Conservation (phyloP, 2,888 invertebrate genomes). For the Rotaria macrura region DNA sequence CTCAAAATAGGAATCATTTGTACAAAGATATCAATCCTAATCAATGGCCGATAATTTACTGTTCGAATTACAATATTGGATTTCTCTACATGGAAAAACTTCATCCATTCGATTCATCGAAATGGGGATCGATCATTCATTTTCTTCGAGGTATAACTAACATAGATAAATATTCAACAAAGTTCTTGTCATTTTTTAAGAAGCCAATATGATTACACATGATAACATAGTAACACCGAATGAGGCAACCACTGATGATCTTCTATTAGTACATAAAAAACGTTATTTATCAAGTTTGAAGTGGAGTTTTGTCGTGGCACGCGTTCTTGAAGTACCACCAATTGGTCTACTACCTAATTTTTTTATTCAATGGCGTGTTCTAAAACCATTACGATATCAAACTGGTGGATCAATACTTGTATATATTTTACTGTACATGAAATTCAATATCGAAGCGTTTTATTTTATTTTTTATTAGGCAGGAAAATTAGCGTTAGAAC, state of each 20-base stretch:
- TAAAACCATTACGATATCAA: slow-evolving; percentile 60
- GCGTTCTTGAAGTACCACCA: slow-evolving; percentile 67
- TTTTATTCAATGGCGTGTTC: slow-evolving; percentile 64
- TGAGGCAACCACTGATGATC: slow-evolving; percentile 63
- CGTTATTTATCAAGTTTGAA: slow-evolving; percentile 66
- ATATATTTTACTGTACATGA: slow-evolving; percentile 33
- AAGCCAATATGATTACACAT: slow-evolving; percentile 57
- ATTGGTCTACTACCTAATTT: slow-evolving; percentile 66
- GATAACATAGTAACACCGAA: slow-evolving; percentile 60
- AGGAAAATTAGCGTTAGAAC: slow-evolving; percentile 67
- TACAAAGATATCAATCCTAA: slow-evolving; percentile 40
- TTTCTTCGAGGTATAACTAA: slow-evolving; percentile 47
- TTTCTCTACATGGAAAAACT: slow-evolving; percentile 70
- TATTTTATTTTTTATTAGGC: slow-evolving; percentile 51
- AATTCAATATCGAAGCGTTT: not conserved
- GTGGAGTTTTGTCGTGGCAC: slow-evolving; percentile 69
- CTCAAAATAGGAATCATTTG: not conserved
- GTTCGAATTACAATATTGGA: slow-evolving; percentile 65
- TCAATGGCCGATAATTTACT: slow-evolving; percentile 69
- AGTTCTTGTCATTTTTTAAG: slow-evolving; percentile 54
- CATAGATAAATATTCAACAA: not conserved
- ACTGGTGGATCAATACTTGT: slow-evolving; percentile 69
- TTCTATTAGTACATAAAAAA: slow-evolving; percentile 65
- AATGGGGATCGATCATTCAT: slow-evolving; percentile 65
- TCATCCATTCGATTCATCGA: slow-evolving; percentile 76